A percentile compares a stretch with the other conserved stretches of the same genome.
These are phyloP conservation scores for Cenopis cana DNA, from an alignment of 2,888 invertebrate species.

Conservation along the genomic window DNA sequence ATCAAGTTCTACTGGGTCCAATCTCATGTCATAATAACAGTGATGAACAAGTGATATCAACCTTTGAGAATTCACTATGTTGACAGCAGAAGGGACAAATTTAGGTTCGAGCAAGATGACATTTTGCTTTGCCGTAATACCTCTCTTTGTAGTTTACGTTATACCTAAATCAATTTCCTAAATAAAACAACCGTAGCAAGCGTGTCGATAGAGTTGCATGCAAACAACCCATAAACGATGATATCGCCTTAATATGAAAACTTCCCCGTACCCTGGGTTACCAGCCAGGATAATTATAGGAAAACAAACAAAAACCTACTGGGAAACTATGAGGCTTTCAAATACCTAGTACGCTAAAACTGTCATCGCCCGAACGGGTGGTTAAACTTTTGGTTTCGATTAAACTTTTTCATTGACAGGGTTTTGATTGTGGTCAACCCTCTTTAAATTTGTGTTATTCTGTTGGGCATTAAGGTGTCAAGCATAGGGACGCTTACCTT, in stretches of 20 bases:
- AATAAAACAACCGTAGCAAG: conserved; percentile 43
- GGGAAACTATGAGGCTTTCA: conserved; percentile 55
- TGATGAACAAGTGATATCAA: too few species aligned
- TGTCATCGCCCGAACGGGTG: conserved; percentile 34
- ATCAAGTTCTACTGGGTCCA: too few species aligned
- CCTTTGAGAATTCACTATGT: too few species aligned
- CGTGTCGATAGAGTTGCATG: conserved; percentile 70
- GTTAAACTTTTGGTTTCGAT: conserved; percentile 38
- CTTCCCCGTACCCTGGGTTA: conserved; percentile 71
- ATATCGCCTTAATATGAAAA: conserved; percentile 73
- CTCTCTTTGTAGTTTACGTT: too few species aligned
- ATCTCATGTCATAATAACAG: too few species aligned
- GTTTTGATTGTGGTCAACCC: conserved; percentile 31
- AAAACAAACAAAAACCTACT: conserved; percentile 66
- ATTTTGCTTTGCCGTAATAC: too few species aligned
- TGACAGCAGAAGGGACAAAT: too few species aligned
- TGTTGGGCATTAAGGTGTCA: too few species aligned
- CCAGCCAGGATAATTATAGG: conserved; percentile 61
- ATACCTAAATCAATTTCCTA: conserved; percentile 25
- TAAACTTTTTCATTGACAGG: conserved; percentile 39
- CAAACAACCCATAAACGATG: conserved; percentile 76
- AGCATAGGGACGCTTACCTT: too few species aligned
- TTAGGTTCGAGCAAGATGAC: too few species aligned
- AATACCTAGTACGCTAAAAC: conserved; percentile 29
- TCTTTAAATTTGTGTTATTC: conserved; percentile 19